Evolutionary conservation across 2,888 invertebrate genomes (phyloP).

Genomic region (Hydriomena furcata): DNA sequence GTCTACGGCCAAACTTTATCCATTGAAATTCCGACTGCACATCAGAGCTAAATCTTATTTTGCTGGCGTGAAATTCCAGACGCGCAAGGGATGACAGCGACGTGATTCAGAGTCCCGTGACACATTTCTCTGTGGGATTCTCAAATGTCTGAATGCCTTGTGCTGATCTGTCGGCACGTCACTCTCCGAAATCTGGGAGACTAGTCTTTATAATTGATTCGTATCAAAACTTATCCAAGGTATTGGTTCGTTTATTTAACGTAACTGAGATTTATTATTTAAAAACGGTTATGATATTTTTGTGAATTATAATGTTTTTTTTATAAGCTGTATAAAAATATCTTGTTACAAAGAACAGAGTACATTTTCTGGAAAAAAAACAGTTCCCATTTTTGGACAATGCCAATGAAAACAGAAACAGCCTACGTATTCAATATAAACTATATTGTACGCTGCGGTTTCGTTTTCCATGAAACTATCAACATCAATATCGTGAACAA

Average conservation of each 20-base stretch:
- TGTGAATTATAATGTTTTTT: too few relatives aligned
- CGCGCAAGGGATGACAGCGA: constrained; percentile 29
- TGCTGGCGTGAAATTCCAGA: constrained; percentile 24
- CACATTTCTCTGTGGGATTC: constrained; percentile 29
- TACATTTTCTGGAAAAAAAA: too few relatives aligned
- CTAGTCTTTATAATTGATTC: background rate
- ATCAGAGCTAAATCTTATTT: constrained; percentile 26
- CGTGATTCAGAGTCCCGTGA: constrained; percentile 33
- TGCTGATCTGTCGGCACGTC: constrained; percentile 5
- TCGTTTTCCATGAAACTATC: background rate
- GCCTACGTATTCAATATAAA: background rate
- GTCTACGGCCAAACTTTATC: constrained; percentile 6
- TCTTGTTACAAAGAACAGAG: too few relatives aligned
- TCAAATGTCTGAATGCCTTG: constrained; percentile 21
- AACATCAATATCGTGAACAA: constrained; percentile 4
- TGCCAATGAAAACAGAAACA: constrained; percentile 1
- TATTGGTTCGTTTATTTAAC: too few relatives aligned
- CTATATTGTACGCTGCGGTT: background rate
- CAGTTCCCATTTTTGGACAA: too few relatives aligned
- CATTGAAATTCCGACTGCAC: constrained; percentile 25
- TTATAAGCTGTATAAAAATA: too few relatives aligned
- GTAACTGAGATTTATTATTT: too few relatives aligned
- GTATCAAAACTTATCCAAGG: too few relatives aligned
- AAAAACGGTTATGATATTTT: too few relatives aligned
- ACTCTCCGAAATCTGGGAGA: background rate